Conservation (phyloP, 2,113 vertebrate species). For the Plecturocebus donacophilus region DNA sequence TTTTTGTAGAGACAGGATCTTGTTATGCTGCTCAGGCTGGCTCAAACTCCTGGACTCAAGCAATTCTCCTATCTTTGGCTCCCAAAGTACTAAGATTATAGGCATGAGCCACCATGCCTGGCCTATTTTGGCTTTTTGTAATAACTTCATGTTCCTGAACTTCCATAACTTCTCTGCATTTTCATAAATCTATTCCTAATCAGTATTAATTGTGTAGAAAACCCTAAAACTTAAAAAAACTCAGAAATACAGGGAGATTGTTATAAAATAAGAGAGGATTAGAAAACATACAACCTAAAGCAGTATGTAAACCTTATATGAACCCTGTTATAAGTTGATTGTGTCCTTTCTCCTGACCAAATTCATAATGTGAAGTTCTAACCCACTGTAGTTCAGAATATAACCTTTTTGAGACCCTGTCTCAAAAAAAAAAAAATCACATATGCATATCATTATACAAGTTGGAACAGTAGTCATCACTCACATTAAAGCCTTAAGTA, state of each 20-base stretch:
- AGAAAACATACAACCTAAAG: neutral
- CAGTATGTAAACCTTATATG: neutral
- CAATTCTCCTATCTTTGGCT: too few species aligned
- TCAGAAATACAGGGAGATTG: neutral
- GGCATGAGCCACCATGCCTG: too few species aligned
- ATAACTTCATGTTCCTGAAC: neutral
- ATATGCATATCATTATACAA: neutral
- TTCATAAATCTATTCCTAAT: neutral
- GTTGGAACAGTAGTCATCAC: neutral
- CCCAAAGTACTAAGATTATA: too few species aligned
- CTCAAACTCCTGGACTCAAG: too few species aligned
- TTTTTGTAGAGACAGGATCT: too few species aligned
- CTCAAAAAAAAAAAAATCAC: neutral
- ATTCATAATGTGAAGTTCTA: neutral
- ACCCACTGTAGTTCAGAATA: neutral
- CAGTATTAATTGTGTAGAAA: neutral
- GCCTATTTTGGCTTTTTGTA: neutral
- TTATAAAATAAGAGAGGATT: neutral
- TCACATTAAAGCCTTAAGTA: conserved; percentile 29
- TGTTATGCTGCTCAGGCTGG: too few species aligned
- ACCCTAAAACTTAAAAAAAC: neutral
- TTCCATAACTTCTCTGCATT: neutral
- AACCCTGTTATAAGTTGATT: neutral
- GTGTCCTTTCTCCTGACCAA: neutral
- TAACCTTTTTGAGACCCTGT: neutral